Base-by-base conservation (phyloP, 2,797 vertebrate species). In the Centroberyx gerrardi region DNA sequence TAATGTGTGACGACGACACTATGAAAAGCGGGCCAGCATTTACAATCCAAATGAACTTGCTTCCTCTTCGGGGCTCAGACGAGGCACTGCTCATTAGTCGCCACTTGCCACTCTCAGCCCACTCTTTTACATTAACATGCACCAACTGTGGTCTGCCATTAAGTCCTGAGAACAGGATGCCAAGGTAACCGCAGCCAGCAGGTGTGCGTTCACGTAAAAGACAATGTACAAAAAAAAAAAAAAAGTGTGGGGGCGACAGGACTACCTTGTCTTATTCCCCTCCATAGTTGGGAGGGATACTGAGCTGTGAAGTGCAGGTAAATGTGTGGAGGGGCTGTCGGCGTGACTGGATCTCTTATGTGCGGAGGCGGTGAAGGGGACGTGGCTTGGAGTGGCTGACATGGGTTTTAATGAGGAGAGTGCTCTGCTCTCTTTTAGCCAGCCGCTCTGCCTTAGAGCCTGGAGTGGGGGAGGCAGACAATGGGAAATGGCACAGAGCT, bases 161-260 rank as follows among this genome's bases (percentile, higher is more conserved):
- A 86, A 79, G 72, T 64, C 8, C 2, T n/a, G 68, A 78, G 71
- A 88, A 78, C 48, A 71, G 70, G 73, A 85, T 63, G 76, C 78
- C 77, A 77, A 85, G 85, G 91, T 81, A 86, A 92, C 90, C 74
- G 78, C 78, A 85, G 80, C 78, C 44, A 56, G 84, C 83, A 91
- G 85, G 85, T 80, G 83, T 80, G 83, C 54, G 62, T 76, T 85
- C 69, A 82, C 74, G 51, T 67, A 81, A 62, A 48, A 76, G 40
- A 38, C 58, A 67, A 61, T 42, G 17, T 54, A 38, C 27, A 66
- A 69, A 88, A 70, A 40, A 36, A 62, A 14, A 67, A 29, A 53
- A 68, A 70, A 18, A 12, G 27, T 40, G 14, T 3, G 1, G 14
- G 52, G 58, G 5, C 36, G 61, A 10, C 33, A 40, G 18, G 42